Evolutionary conservation across 2,888 invertebrate genomes (phyloP).

Genomic region (Mesorhabditis sp.): DNA sequence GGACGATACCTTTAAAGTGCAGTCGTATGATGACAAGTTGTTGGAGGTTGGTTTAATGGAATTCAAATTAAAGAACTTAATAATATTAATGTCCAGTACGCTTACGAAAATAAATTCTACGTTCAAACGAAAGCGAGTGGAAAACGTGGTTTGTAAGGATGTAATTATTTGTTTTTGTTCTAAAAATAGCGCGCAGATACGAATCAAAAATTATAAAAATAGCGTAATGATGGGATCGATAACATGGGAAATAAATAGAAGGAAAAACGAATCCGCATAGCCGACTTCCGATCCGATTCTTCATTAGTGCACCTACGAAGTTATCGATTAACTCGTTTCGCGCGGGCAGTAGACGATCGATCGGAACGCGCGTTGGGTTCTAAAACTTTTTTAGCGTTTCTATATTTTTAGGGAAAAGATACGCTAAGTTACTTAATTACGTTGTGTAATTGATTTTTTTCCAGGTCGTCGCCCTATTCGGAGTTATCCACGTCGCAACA

Average conservation of each 20-base stretch:
- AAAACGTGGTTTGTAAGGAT: too few species aligned
- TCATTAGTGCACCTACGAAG: not conserved
- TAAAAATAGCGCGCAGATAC: too few species aligned
- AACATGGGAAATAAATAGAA: too few species aligned
- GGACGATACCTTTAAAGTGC: slow-evolving; percentile 73
- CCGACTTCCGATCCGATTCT: not conserved
- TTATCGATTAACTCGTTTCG: not conserved
- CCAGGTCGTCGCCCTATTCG: slow-evolving; percentile 87
- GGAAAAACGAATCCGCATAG: too few species aligned
- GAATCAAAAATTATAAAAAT: too few species aligned
- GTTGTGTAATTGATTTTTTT: slow-evolving; percentile 1
- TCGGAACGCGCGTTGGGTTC: not conserved
- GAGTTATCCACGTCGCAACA: slow-evolving; percentile 94
- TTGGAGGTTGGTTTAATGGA: slow-evolving; percentile 67
- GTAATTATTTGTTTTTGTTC: too few species aligned
- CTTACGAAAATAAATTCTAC: too few species aligned
- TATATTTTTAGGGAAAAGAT: not conserved
- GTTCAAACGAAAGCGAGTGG: too few species aligned
- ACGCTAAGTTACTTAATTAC: not conserved
- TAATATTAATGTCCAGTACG: too few species aligned
- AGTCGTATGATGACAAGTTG: slow-evolving; percentile 90
- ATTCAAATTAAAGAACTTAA: too few species aligned
- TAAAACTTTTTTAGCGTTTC: not conserved
- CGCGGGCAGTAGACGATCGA: not conserved
- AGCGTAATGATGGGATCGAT: too few species aligned